Conservation (phyloP, 2,888 invertebrate species). For the Tachina lurida region DNA sequence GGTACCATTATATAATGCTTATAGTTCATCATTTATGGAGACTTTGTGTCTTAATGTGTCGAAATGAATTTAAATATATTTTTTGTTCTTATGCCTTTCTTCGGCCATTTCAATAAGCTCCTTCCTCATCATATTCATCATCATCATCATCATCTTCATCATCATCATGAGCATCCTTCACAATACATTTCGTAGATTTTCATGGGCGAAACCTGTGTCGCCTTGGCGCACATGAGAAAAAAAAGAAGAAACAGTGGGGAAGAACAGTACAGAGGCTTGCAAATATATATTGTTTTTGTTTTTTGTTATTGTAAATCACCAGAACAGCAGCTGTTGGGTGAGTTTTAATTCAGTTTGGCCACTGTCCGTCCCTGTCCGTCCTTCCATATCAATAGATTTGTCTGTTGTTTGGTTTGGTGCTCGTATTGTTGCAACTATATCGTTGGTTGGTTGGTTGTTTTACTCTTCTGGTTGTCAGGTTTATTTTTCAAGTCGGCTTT, state of each 20-base stretch:
- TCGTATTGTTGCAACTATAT: slow-evolving; percentile 9
- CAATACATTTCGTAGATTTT: slow-evolving; percentile 39
- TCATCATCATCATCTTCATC: not conserved
- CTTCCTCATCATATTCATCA: not conserved
- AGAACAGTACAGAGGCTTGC: slow-evolving; percentile 4
- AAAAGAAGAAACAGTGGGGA: not conserved
- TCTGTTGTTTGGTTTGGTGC: slow-evolving; percentile 45
- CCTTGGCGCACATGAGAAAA: slow-evolving; percentile 22
- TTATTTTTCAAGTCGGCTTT: slow-evolving; percentile 65
- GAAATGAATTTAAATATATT: slow-evolving; percentile 77
- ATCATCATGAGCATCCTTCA: slow-evolving; percentile 19
- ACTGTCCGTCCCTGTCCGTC: slow-evolving; percentile 29
- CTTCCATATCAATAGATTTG: slow-evolving; percentile 61
- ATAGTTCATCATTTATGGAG: slow-evolving; percentile 69
- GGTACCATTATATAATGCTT: slow-evolving; percentile 65
- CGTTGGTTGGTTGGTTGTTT: slow-evolving; percentile 31
- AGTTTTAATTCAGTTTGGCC: slow-evolving; percentile 51
- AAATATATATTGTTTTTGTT: not conserved
- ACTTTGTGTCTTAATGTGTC: slow-evolving; percentile 75
- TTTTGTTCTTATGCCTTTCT: slow-evolving; percentile 26
- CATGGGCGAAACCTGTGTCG: slow-evolving; percentile 26
- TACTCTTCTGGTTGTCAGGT: slow-evolving; percentile 63
- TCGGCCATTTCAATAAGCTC: not conserved
- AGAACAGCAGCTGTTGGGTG: slow-evolving; percentile 61
- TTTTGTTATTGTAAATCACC: slow-evolving; percentile 27